These are phyloP conservation scores for Ecliptopera silaceata DNA, from an alignment of 2,888 invertebrate species.

Conservation along the genomic window DNA sequence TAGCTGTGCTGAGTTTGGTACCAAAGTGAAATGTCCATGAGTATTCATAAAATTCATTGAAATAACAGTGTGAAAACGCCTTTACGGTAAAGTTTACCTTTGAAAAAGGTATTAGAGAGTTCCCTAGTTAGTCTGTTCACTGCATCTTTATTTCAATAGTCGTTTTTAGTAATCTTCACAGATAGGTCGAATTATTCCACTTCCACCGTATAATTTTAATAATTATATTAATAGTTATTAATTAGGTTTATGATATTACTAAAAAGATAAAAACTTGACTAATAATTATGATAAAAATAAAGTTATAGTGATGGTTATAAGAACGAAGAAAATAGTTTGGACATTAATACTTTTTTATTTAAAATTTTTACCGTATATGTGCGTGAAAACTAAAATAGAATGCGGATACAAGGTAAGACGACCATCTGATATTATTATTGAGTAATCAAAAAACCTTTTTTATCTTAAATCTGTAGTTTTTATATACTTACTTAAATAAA, in stretches of 20 bases:
- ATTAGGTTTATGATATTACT: too few species aligned
- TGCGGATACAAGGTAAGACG: slow-evolving; percentile 68
- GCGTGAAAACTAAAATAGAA: slow-evolving; percentile 53
- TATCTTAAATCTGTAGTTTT: too few species aligned
- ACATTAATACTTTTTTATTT: slow-evolving; percentile 9
- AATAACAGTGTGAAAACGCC: background rate
- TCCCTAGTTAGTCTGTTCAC: background rate
- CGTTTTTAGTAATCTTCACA: background rate
- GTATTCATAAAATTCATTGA: too few species aligned
- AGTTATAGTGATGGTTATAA: background rate
- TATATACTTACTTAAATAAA: too few species aligned
- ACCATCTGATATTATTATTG: background rate
- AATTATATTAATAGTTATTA: too few species aligned
- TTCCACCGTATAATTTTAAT: too few species aligned
- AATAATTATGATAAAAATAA: background rate
- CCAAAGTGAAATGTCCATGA: too few species aligned
- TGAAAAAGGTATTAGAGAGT: background rate
- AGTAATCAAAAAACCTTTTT: background rate
- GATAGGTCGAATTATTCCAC: too few species aligned
- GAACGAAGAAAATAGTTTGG: slow-evolving; percentile 15
- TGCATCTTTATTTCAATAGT: background rate
- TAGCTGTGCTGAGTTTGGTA: too few species aligned
- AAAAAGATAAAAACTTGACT: too few species aligned
- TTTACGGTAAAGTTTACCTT: slow-evolving; percentile 6
- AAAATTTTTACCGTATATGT: slow-evolving; percentile 14